Percentiles rank a stretch among this genome's conserved stretches.
phyloP scores from a whole-genome alignment of 2,113 vertebrate genomes.

The Notarius lentiginosus region DNA sequence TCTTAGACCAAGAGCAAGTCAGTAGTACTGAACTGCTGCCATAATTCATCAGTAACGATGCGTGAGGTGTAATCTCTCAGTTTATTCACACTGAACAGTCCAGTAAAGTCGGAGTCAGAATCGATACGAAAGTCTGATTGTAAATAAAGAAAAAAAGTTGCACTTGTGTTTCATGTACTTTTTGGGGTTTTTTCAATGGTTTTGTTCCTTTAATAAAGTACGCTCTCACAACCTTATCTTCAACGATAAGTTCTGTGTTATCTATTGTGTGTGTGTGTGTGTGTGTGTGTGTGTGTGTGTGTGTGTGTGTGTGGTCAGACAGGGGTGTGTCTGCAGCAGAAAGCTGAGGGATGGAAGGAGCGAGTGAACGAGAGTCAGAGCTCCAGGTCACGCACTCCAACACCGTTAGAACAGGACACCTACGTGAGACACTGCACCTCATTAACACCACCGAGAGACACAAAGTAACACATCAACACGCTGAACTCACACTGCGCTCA shows the following conservation, averaged over 20 bases:
- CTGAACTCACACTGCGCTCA: background rate
- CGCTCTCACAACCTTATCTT: background rate
- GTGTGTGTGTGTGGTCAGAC: conserved; percentile 62
- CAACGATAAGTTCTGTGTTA: background rate
- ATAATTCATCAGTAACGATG: background rate
- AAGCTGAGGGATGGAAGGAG: conserved; percentile 76
- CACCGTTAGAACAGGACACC: conserved; percentile 66
- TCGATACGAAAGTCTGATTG: no score
- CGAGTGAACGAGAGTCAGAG: conserved; percentile 70
- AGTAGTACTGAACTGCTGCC: no score
- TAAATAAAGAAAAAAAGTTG: no score
- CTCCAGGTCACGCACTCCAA: conserved; percentile 68
- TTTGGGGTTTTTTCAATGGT: background rate
- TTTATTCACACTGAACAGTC: background rate
- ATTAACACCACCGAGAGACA: background rate
- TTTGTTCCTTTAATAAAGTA: conserved; percentile 67
- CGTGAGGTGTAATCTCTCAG: background rate
- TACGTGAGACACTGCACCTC: conserved; percentile 55
- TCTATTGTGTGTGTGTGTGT: conserved; percentile 18
- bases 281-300: conserved; percentile 23
- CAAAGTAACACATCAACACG: background rate
- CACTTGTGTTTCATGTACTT: background rate
- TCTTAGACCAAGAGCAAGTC: background rate
- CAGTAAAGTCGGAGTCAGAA: no score
- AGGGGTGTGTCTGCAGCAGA: conserved; percentile 70